Base-by-base conservation (phyloP, 1,140 invertebrate species). In the Archivesica marissinica region DNA sequence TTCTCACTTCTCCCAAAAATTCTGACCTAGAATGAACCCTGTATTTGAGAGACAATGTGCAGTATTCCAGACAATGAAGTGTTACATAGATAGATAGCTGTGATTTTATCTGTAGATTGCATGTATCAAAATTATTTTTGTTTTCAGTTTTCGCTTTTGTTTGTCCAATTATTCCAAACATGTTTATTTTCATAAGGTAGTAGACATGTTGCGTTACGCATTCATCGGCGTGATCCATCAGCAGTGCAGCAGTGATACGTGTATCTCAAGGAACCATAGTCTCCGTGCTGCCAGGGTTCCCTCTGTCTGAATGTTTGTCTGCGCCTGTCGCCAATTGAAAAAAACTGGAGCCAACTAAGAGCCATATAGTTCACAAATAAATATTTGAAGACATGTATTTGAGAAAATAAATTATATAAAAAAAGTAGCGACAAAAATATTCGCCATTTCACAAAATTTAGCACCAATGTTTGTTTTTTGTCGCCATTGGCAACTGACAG, bases 31-130 rank as follows among this genome's bases (percentile, higher is more conserved):
- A 35, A 23, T 59, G 50, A n/a, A n/a, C 50, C 33, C 2, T 9
- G 25, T 59, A 6, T 59, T 59, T n/a, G 54, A 25, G 54, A 28
- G 9, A 28, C 54, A 28, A 7, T 28, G n/a, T 28, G 59, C 59
- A 64, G 38, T 64, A 64, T 64, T 64, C 59, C 30, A 64, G 59
- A 64, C 15, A 11, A 59, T 6, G 28, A 20, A 33, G 59, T 30
- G 23, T 30, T 20, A 23, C 6, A 30, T 35, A 17, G 15, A 28
- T 35, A 35, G 30, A 35, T 64, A 64, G 59, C 59, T 64, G 59
- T 64, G 59, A 64, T n/a, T 64, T 64, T 64, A 35, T 64, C 38
- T 64, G 59, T 64, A 64, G 59, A 64, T 59, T 59, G 28, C 33
- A 7, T 59, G 28, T 7, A 59, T 59, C n/a, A 25, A n/a, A 20